Conservation (phyloP, 2,888 invertebrate species). For the Macrostomum cliftonense region DNA sequence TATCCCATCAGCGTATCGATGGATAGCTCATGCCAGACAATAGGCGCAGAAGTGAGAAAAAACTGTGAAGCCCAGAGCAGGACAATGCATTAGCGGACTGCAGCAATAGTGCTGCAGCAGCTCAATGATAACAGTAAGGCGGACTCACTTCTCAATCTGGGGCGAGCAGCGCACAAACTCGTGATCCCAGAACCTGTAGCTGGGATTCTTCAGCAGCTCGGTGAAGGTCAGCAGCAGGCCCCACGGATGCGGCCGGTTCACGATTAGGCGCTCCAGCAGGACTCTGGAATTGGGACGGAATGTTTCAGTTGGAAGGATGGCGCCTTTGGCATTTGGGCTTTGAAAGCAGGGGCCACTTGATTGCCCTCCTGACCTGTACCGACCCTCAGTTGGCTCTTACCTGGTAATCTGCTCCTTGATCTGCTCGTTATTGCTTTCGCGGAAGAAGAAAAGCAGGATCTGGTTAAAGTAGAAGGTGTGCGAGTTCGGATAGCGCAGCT, state of each 20-base stretch:
- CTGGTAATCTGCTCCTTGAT: constrained; percentile 91
- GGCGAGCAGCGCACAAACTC: constrained; percentile 98
- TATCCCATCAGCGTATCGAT: too few species aligned
- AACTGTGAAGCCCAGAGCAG: too few species aligned
- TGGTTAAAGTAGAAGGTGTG: constrained; percentile 99
- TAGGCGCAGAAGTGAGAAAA: too few species aligned
- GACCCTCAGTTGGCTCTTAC: constrained; percentile 23
- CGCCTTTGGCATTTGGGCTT: too few species aligned
- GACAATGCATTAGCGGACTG: too few species aligned
- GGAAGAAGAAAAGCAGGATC: constrained; percentile 82
- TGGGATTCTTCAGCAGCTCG: constrained; percentile 91
- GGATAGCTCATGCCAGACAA: too few species aligned
- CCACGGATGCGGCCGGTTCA: constrained; percentile 97
- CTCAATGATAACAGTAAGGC: constrained; percentile 22
- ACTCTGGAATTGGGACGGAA: constrained; percentile 46
- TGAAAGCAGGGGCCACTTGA: too few species aligned
- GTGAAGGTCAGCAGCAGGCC: constrained; percentile 94
- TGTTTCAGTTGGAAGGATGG: too few species aligned
- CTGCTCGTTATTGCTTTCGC: constrained; percentile 85
- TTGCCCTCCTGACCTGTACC: too few species aligned
- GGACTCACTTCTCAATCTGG: constrained; percentile 89
- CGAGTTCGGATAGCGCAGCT: constrained; percentile 91
- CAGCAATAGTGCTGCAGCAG: too few species aligned
- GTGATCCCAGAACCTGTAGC: constrained; percentile 95
- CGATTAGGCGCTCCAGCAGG: constrained; percentile 80